Percentiles rank a stretch among this genome's conserved stretches.
Evolutionary conservation across 2,113 vertebrate species (phyloP).

Genomic region (Clarias magur): DNA sequence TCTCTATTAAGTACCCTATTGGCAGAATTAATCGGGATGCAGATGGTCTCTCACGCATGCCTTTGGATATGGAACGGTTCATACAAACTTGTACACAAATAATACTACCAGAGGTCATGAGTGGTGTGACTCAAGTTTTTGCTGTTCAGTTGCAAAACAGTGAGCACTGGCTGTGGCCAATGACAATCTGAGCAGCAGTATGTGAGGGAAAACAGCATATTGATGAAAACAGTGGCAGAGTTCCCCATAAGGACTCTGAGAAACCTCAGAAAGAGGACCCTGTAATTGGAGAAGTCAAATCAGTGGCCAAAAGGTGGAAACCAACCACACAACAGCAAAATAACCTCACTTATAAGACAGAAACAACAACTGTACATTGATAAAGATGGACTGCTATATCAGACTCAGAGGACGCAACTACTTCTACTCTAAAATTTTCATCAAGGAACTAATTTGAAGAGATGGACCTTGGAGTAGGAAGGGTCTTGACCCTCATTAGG

Average conservation of each 20-base stretch:
- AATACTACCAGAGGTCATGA: not conserved
- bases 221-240: not conserved
- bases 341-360: no score
- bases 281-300: no score
- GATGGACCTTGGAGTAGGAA: not conserved
- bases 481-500: not conserved
- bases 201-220: not conserved
- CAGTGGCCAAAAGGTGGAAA: no score
- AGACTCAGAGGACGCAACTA: accelerated
- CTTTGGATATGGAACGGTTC: not conserved
- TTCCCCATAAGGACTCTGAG: not conserved
- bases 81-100: not conserved
- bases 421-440: no score
- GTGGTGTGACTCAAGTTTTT: not conserved
- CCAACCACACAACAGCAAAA: no score
- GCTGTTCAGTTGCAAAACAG: not conserved
- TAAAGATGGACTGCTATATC: not conserved
- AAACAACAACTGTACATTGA: no score
- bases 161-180: not conserved
- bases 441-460: not conserved
- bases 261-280: not conserved
- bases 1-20: not conserved
- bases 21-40: not conserved
- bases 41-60: not conserved
- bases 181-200: not conserved